Base-by-base conservation (phyloP, 2,888 invertebrate genomes). In the Corbicula japonica region DNA sequence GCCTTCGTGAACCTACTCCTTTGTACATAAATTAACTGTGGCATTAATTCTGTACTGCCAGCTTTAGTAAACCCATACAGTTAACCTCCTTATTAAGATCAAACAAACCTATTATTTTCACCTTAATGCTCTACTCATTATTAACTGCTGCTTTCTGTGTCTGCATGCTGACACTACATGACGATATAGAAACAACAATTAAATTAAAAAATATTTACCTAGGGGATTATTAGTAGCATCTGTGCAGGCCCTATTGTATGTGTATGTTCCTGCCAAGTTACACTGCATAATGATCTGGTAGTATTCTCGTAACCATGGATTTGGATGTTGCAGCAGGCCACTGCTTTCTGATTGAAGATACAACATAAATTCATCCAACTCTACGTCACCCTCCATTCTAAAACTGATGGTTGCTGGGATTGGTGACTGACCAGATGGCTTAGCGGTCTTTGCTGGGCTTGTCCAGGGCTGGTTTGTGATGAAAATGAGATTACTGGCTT, bases 291-390 rank as follows among this genome's bases (percentile, higher is more conserved):
- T 66, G 2, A 68, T 74, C 73, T 92, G 84, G 63, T 87, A 91
- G 60, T 85, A 91, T 26, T 91, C 91, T 10, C 79, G 38, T 58
- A 92, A 86, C 92, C 92, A 92, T 4, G 91, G 92, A 61, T 91
- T 91, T 1, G 65, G 48, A 68, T 75, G 71, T 8, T 65, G 50
- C 26, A 63, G 48, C 21, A 68, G 26, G 0, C 18, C 4, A 10
- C 68, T 72, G n/a, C 72, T 78, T 30, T 83, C 70, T 34, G 44
- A 44, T 12, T 58, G 50, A 5, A 85, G 38, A 50, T 44, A 78
- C 23, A 30, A 28, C 21, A 72, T 38, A 46, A 85, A 85, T 10
- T 41, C 48, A 23, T 56, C 58, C 2, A 78, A 28, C 8, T 44
- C 32, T n/a, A 30, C 23, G 8, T 34, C 26, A 0, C 65, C 70